Evolutionary conservation across 2,113 vertebrate species (phyloP).

Genomic region (Zosterops pallidus): DNA sequence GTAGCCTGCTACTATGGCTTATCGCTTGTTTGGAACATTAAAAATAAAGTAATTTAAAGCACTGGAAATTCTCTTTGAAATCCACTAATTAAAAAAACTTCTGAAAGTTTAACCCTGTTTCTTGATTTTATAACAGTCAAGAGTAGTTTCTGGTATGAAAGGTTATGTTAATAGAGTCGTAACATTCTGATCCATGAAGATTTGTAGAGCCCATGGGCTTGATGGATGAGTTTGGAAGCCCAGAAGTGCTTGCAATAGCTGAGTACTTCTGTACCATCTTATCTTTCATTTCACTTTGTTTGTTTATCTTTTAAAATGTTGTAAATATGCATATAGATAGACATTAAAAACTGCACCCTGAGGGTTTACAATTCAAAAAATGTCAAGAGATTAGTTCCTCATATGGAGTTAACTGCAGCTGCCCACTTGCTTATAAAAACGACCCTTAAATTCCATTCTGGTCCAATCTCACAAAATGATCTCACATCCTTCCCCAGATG

Average conservation of each 20-base stretch:
- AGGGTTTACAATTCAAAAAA: not conserved
- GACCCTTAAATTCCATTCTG: not conserved
- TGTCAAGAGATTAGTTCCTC: not conserved
- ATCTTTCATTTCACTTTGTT: not conserved
- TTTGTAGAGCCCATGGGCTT: not conserved
- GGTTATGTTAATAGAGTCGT: not conserved
- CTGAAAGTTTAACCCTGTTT: not conserved
- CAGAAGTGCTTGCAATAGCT: not conserved
- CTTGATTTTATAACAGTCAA: not conserved
- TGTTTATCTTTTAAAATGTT: not conserved
- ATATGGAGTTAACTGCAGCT: not conserved
- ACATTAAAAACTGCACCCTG: not conserved
- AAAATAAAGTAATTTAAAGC: not conserved
- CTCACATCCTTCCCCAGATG: conserved; percentile 35
- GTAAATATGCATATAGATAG: not conserved
- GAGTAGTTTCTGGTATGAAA: not conserved
- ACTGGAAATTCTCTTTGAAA: not conserved
- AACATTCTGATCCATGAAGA: not conserved
- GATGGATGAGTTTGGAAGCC: not conserved
- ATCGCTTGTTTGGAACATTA: not conserved
- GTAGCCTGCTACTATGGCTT: not conserved
- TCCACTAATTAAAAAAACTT: not conserved
- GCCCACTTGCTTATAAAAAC: conserved; percentile 26
- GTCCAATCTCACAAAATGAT: not conserved
- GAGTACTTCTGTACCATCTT: not conserved